A percentile compares a stretch with the other conserved stretches of the same genome.
Conservation (phyloP, 2,113 vertebrate species). For the Eira barbara region DNA sequence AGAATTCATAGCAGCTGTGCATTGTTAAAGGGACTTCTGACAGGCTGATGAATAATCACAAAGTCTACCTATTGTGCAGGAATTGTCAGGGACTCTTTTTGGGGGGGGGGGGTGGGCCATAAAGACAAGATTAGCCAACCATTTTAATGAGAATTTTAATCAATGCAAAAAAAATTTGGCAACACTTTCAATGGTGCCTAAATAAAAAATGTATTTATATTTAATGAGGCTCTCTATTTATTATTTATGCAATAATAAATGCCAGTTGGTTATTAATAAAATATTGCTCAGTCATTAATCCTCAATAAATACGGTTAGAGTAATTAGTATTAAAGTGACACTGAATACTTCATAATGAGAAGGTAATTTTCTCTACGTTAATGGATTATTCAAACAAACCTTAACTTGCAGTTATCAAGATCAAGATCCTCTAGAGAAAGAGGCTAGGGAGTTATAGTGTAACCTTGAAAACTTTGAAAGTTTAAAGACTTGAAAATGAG, state of each 20-base stretch:
- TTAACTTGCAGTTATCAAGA: conserved; percentile 56
- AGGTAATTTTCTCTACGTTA: conserved; percentile 74
- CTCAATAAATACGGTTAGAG: conserved; percentile 70
- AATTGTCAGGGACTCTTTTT: conserved; percentile 14
- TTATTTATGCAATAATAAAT: conserved; percentile 77
- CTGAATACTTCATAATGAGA: conserved; percentile 73
- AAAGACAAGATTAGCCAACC: conserved; percentile 49
- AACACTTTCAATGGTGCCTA: conserved; percentile 66
- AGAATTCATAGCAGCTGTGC: not conserved
- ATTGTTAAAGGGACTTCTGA: conserved; percentile 32
- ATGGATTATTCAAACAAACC: conserved; percentile 75
- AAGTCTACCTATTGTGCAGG: conserved; percentile 10
- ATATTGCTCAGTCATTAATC: conserved; percentile 76
- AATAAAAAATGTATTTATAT: conserved; percentile 66
- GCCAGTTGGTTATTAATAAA: conserved; percentile 67
- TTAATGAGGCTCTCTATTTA: conserved; percentile 75
- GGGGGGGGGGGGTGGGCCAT: not conserved
- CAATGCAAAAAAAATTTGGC: conserved; percentile 60
- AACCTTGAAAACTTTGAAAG: conserved; percentile 71
- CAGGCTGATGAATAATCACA: conserved; percentile 38
- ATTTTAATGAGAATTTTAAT: conserved; percentile 72
- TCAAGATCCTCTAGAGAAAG: conserved; percentile 47
- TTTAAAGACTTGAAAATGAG: conserved; percentile 48
- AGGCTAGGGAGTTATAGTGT: not conserved
- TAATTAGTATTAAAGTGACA: conserved; percentile 72